A percentile compares a stretch with the other conserved stretches of the same genome.
These are phyloP conservation scores for Pagrus major DNA, from an alignment of 2,113 vertebrate genomes.

Conservation along the genomic window DNA sequence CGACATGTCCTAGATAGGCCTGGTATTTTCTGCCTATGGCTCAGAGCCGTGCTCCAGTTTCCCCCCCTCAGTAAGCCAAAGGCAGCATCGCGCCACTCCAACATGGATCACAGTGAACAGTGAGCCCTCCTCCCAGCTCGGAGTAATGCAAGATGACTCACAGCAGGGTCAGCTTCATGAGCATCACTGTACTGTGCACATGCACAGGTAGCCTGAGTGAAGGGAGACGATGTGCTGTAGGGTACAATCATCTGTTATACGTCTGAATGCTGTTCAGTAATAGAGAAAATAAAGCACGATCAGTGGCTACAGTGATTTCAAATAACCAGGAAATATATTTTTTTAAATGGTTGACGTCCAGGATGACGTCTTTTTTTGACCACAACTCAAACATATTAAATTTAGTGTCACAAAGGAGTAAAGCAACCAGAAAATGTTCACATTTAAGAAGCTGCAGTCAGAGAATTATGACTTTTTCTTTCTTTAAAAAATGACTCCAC, in stretches of 20 bases:
- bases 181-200: slow-evolving; percentile 25
- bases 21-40: slow-evolving; percentile 75
- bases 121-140: slow-evolving; percentile 42
- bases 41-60: slow-evolving; percentile 76
- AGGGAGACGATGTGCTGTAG: slow-evolving; percentile 18
- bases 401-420: too few species aligned
- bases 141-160: slow-evolving; percentile 65
- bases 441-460: too few species aligned
- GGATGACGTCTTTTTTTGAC: too few species aligned
- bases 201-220: not conserved
- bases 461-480: too few species aligned
- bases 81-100: slow-evolving; percentile 60
- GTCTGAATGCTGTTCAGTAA: slow-evolving; percentile 14
- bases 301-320: not conserved
- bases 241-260: slow-evolving; percentile 16
- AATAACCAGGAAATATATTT: not conserved
- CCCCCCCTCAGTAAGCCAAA: slow-evolving; percentile 58
- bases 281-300: not conserved
- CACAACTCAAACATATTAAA: too few species aligned
- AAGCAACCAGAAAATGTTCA: too few species aligned
- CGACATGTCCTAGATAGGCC: slow-evolving; percentile 78
- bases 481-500: too few species aligned
- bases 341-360: too few species aligned
- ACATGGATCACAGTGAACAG: slow-evolving; percentile 56
- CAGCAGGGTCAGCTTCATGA: slow-evolving; percentile 56